Evolutionary conservation across 2,888 invertebrate species (phyloP).

Genomic region (Melinaea marsaeus): DNA sequence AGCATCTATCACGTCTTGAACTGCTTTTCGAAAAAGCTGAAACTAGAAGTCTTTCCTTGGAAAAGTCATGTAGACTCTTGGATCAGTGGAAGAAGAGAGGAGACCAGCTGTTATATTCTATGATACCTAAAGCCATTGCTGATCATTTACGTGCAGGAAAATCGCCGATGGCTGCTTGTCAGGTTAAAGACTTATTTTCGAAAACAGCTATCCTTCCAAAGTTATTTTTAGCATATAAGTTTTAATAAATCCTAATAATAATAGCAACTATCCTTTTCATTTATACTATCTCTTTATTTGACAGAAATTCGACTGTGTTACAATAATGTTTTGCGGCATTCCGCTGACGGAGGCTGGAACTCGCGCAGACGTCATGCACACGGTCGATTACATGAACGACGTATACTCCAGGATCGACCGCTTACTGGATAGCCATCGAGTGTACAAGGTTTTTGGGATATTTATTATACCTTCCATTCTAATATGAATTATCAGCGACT

Average conservation of each 20-base stretch:
- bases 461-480: neutral
- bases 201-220: too few species aligned
- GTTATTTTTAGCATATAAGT: too few species aligned
- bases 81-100: constrained; percentile 92
- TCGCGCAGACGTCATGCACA: constrained; percentile 81
- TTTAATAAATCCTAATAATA: too few species aligned
- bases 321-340: constrained; percentile 88
- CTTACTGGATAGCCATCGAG: constrained; percentile 88
- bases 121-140: constrained; percentile 93
- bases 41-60: constrained; percentile 85
- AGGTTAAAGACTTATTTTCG: constrained; percentile 61
- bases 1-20: constrained; percentile 88
- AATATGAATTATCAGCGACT: neutral
- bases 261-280: too few species aligned
- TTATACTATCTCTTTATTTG: constrained; percentile 2
- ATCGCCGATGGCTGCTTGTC: constrained; percentile 87
- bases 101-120: constrained; percentile 92
- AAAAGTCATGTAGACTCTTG: constrained; percentile 85
- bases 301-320: constrained; percentile 86
- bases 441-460: constrained; percentile 85
- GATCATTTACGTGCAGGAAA: constrained; percentile 87
- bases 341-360: constrained; percentile 69
- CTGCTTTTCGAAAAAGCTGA: constrained; percentile 90
- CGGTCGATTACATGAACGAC: constrained; percentile 90
- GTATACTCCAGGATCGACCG: constrained; percentile 91